phyloP scores from a whole-genome alignment of 2,888 invertebrate genomes.

The Stegophylla sp. region DNA sequence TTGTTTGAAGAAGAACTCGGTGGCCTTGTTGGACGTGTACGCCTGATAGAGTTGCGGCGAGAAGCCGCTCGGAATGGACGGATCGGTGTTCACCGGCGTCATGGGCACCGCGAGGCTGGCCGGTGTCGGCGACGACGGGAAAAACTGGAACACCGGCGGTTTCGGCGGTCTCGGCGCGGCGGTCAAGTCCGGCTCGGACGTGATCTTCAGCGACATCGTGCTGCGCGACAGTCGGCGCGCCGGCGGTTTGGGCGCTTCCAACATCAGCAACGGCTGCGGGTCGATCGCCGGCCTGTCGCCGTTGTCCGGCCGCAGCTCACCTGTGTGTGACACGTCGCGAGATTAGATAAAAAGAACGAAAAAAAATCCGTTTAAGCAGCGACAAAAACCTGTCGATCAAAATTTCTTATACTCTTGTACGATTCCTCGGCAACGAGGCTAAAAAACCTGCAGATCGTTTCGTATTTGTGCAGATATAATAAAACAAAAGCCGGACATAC shows the following conservation, averaged over 20 bases:
- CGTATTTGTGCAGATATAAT: too few species aligned
- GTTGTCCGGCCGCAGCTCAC: neutral
- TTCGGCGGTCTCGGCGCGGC: too few species aligned
- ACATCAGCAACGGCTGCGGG: slow-evolving; percentile 64
- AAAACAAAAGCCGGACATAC: too few species aligned
- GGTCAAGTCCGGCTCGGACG: slow-evolving; percentile 65
- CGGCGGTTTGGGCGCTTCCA: slow-evolving; percentile 63
- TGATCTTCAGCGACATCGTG: slow-evolving; percentile 68
- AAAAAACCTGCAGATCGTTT: too few species aligned
- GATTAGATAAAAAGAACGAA: too few species aligned
- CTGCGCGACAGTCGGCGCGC: slow-evolving; percentile 65
- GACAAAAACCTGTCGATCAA: too few species aligned
- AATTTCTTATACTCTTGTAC: too few species aligned
- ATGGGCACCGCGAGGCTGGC: slow-evolving; percentile 64
- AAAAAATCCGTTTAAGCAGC: too few species aligned
- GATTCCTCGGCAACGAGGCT: too few species aligned
- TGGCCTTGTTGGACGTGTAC: slow-evolving; percentile 72
- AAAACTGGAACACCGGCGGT: slow-evolving; percentile 65
- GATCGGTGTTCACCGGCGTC: slow-evolving; percentile 65
- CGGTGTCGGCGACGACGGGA: slow-evolving; percentile 60
- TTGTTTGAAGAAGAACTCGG: slow-evolving; percentile 81
- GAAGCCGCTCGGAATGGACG: slow-evolving; percentile 64
- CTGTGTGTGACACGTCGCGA: too few species aligned
- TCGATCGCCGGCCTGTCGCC: neutral
- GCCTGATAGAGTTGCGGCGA: slow-evolving; percentile 64